These are phyloP conservation scores for Amphipyra tragopoginis DNA, from an alignment of 2,888 invertebrate species.

Conservation along the genomic window DNA sequence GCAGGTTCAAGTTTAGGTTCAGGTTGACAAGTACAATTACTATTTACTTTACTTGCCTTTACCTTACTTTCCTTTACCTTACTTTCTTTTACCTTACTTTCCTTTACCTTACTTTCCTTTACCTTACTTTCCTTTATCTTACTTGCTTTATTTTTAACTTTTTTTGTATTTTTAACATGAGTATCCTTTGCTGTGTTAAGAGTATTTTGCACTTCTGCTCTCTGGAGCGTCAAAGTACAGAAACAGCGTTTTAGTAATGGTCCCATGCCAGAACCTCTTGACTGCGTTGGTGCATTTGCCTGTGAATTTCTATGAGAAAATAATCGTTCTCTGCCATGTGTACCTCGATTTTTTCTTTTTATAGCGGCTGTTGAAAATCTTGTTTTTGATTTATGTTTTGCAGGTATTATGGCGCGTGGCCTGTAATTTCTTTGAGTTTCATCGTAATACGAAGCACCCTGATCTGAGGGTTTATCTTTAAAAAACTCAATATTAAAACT, in stretches of 20 bases:
- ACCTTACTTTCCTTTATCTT: too few species aligned
- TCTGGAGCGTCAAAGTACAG: conserved; percentile 61
- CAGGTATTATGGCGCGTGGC: not conserved
- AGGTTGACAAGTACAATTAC: too few species aligned
- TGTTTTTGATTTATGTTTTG: conserved; percentile 3
- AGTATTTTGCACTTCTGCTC: conserved; percentile 25
- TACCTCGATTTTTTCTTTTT: conserved; percentile 6
- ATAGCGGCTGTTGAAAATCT: conserved; percentile 1
- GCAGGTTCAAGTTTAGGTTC: not conserved
- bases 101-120: too few species aligned
- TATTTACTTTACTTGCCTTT: not conserved
- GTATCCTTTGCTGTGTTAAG: conserved; percentile 1
- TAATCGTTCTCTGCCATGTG: not conserved
- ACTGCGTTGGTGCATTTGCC: conserved; percentile 28
- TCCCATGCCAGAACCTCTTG: conserved; percentile 43
- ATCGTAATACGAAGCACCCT: not conserved
- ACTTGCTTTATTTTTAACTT: too few species aligned
- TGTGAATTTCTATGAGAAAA: conserved; percentile 26
- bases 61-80: too few species aligned
- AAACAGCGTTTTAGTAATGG: conserved; percentile 60
- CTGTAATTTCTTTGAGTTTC: not conserved
- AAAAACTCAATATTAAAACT: conserved; percentile 56
- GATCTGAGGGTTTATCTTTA: conserved; percentile 36
- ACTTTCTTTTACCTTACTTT: too few species aligned
- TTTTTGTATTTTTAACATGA: too few species aligned